Conservation (phyloP, 2,888 invertebrate species). For the Nineta flava region DNA sequence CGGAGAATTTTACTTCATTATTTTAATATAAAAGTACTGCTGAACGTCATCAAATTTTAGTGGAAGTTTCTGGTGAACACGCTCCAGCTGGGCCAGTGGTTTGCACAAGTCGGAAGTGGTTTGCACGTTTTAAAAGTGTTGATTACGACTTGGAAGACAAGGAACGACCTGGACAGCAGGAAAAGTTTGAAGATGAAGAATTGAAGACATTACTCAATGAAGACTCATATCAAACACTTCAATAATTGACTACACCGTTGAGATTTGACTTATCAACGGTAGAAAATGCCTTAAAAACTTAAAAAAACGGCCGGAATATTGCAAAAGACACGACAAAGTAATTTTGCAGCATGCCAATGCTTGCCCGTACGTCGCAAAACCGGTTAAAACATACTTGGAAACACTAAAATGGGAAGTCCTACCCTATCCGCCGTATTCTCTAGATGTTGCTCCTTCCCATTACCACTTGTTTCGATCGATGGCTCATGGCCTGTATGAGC, state of each 20-base stretch:
- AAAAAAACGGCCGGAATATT: too few species aligned
- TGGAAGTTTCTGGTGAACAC: constrained; percentile 9
- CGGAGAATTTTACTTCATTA: constrained; percentile 9
- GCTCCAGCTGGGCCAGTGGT: background rate
- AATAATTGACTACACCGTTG: background rate
- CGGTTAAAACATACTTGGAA: too few species aligned
- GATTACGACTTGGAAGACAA: background rate
- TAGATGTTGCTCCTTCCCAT: too few species aligned
- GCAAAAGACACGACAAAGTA: too few species aligned
- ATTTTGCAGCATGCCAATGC: too few species aligned
- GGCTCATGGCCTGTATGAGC: too few species aligned
- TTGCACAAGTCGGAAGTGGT: background rate
- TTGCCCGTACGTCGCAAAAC: too few species aligned
- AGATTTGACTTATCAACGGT: background rate
- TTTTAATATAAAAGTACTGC: constrained; percentile 11
- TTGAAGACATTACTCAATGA: background rate
- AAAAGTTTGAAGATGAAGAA: constrained; percentile 1
- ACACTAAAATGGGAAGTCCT: too few species aligned
- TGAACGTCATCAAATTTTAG: constrained; percentile 9
- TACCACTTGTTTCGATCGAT: too few species aligned
- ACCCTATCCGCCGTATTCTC: too few species aligned
- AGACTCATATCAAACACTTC: background rate
- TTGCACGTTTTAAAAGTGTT: background rate
- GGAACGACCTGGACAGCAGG: background rate
- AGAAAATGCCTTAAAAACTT: background rate